phyloP scores from a whole-genome alignment of 2,797 vertebrate species.

The Rhyacichthys aspro region DNA sequence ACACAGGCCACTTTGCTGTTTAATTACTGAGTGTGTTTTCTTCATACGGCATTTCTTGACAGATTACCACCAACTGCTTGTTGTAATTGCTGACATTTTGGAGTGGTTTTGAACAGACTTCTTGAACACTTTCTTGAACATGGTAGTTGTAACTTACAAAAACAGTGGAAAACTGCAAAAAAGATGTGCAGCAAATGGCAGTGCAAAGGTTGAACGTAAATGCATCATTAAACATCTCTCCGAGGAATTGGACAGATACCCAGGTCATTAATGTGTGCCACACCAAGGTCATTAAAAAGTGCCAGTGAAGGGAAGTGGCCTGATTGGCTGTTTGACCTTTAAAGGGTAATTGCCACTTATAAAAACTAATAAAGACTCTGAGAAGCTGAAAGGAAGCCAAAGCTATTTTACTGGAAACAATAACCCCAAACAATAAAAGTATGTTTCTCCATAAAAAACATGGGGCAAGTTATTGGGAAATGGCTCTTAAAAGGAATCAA shows the following conservation, averaged over 20 bases:
- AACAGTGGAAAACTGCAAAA: neutral
- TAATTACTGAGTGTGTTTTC: constrained; percentile 36
- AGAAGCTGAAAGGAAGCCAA: constrained; percentile 65
- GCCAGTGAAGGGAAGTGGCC: constrained; percentile 61
- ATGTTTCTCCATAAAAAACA: constrained; percentile 72
- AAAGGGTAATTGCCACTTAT: constrained; percentile 82
- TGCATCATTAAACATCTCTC: constrained; percentile 39
- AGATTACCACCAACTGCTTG: constrained; percentile 21
- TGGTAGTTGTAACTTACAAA: constrained; percentile 3
- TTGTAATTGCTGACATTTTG: constrained; percentile 9
- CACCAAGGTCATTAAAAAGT: constrained; percentile 71
- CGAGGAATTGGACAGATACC: constrained; percentile 29
- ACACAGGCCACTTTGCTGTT: constrained; percentile 35
- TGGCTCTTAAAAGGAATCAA: constrained; percentile 62
- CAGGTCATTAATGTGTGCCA: constrained; percentile 53
- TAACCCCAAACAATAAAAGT: constrained; percentile 75
- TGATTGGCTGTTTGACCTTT: constrained; percentile 82
- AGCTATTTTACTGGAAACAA: constrained; percentile 69
- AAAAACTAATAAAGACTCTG: constrained; percentile 74
- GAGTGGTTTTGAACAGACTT: neutral
- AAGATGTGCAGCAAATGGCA: neutral
- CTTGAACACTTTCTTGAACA: neutral
- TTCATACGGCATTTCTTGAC: constrained; percentile 33
- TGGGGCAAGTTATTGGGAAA: constrained; percentile 55
- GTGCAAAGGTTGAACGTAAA: constrained; percentile 41